phyloP scores from a whole-genome alignment of 2,113 vertebrate genomes.

The Addax nasomaculatus region DNA sequence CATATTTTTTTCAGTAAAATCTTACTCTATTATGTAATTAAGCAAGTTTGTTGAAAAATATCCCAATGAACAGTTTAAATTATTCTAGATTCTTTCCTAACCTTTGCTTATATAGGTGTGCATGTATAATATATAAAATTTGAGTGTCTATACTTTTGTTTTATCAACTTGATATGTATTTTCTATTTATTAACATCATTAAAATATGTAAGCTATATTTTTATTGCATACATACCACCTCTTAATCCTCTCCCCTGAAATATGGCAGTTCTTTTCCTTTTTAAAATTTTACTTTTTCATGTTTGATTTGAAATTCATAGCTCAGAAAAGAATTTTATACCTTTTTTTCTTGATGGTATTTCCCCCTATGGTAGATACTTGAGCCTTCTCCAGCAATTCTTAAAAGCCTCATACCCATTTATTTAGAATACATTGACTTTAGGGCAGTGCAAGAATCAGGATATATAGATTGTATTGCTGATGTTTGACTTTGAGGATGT shows the following conservation, averaged over 20 bases:
- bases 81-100: not conserved
- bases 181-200: not conserved
- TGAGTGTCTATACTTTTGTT: not conserved
- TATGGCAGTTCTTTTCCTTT: not conserved
- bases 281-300: not conserved
- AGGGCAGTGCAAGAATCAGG: not conserved
- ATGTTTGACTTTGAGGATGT: not conserved
- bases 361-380: not conserved
- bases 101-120: not conserved
- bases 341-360: not conserved
- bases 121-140: not conserved
- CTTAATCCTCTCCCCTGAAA: not conserved
- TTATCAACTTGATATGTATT: not conserved
- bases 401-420: not conserved
- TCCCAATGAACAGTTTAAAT: not conserved
- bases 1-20: not conserved
- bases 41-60: not conserved
- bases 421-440: not conserved
- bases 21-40: not conserved
- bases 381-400: not conserved
- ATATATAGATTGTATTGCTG: constrained; percentile 16
- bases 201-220: constrained; percentile 18
- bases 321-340: not conserved
- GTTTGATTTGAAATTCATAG: constrained; percentile 26
- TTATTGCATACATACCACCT: not conserved